These are phyloP conservation scores for Hipparchia semele DNA, from an alignment of 2,888 invertebrate genomes.

Conservation along the genomic window DNA sequence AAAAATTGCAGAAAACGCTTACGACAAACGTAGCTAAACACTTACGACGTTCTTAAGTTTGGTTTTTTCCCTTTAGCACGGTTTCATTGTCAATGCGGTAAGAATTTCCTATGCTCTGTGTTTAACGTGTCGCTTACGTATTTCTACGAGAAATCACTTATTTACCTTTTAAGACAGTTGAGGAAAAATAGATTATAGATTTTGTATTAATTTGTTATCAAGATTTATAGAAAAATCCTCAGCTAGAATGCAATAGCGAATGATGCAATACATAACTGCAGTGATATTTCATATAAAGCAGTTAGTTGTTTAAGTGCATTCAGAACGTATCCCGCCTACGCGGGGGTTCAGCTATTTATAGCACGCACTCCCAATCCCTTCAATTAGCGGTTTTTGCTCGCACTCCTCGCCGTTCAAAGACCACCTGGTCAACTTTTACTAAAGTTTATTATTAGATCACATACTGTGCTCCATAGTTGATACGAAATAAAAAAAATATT, in stretches of 20 bases:
- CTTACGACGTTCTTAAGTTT: no score
- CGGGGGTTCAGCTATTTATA: slow-evolving; percentile 55
- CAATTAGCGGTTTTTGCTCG: slow-evolving; percentile 39
- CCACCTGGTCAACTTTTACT: neutral
- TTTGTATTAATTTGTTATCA: neutral
- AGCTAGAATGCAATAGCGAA: neutral
- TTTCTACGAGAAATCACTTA: no score
- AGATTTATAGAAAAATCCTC: neutral
- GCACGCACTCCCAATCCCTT: slow-evolving; percentile 42
- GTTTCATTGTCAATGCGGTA: no score
- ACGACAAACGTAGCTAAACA: no score
- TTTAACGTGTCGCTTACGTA: no score
- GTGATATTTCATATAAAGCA: neutral
- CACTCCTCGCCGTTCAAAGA: slow-evolving; percentile 25
- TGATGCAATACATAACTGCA: neutral
- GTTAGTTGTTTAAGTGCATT: slow-evolving; percentile 10
- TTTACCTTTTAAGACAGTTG: no score
- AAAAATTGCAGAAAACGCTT: no score
- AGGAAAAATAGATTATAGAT: no score
- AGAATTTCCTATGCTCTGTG: no score
- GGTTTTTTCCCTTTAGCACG: no score
- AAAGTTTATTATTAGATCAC: neutral
- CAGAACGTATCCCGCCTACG: slow-evolving; percentile 30
- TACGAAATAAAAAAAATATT: neutral
- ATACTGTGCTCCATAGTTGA: neutral